A percentile compares a stretch with the other conserved stretches of the same genome.
Evolutionary conservation across 1,140 invertebrate species (phyloP).

Genomic region (Contarinia nasturtii): DNA sequence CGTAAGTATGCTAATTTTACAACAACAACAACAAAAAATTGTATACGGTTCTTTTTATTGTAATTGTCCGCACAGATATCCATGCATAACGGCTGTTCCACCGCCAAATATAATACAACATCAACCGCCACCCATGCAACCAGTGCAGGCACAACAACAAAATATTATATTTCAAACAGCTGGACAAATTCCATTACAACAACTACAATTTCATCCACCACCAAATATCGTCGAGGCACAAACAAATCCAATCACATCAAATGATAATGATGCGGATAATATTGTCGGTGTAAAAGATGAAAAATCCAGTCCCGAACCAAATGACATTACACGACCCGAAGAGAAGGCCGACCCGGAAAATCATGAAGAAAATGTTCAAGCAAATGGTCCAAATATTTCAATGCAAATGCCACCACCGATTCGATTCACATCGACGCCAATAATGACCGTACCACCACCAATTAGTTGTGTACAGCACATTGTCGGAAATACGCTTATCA

Average conservation of each 20-base stretch:
- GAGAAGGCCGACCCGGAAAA: background rate
- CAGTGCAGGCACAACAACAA: background rate
- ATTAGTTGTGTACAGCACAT: slow-evolving; percentile 2
- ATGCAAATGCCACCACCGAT: background rate
- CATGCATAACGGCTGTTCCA: background rate
- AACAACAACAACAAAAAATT: too few species aligned
- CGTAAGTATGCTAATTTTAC: too few species aligned
- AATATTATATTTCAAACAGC: slow-evolving; percentile 1
- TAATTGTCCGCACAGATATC: background rate
- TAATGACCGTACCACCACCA: slow-evolving; percentile 4
- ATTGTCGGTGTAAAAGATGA: background rate
- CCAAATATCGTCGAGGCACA: background rate
- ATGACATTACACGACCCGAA: background rate
- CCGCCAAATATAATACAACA: slow-evolving; percentile 1
- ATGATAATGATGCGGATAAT: background rate
- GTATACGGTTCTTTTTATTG: too few species aligned
- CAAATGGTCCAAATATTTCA: background rate
- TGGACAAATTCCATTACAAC: background rate
- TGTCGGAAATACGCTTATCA: slow-evolving; percentile 4
- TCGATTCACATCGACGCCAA: background rate
- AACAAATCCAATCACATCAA: background rate
- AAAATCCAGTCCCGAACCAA: too few species aligned
- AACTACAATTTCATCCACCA: background rate
- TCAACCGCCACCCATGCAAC: background rate
- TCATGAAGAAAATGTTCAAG: background rate